A percentile compares a stretch with the other conserved stretches of the same genome.
These are phyloP conservation scores for Trichoplusia ni DNA, from an alignment of 1,140 invertebrate species.

Conservation along the genomic window DNA sequence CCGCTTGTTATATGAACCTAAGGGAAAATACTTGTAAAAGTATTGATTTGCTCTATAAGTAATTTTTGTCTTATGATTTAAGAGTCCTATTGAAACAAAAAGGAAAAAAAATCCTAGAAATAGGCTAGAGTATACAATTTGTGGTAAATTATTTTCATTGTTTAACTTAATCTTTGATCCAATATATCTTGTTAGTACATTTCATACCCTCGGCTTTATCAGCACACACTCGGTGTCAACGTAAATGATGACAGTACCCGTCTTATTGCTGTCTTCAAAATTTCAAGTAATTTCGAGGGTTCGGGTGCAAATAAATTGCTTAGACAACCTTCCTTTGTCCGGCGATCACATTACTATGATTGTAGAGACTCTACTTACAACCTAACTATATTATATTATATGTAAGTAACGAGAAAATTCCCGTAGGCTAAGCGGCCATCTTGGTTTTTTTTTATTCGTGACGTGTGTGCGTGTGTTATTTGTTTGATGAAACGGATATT, in stretches of 20 bases:
- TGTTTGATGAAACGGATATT: no score
- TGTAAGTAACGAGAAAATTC: neutral
- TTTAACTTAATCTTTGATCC: no score
- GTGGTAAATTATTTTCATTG: no score
- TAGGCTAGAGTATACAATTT: no score
- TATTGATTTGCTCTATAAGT: no score
- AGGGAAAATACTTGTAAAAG: no score
- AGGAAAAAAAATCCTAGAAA: no score
- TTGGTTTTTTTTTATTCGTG: conserved; percentile 2
- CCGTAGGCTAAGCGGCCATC: neutral
- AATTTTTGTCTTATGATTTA: no score
- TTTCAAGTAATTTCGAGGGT: conserved; percentile 18
- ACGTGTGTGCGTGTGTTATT: neutral
- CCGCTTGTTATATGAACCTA: no score
- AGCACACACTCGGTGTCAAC: neutral
- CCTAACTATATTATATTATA: conserved; percentile 13
- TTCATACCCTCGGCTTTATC: conserved; percentile 10
- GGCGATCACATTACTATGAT: conserved; percentile 18
- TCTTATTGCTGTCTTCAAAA: conserved; percentile 24
- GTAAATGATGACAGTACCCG: neutral
- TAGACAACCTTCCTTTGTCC: neutral
- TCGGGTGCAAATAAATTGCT: conserved; percentile 20
- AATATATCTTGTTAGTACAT: no score
- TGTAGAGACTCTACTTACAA: neutral
- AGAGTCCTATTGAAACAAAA: no score